Conservation (phyloP, 2,113 vertebrate genomes). For the Malaclemys terrapin region DNA sequence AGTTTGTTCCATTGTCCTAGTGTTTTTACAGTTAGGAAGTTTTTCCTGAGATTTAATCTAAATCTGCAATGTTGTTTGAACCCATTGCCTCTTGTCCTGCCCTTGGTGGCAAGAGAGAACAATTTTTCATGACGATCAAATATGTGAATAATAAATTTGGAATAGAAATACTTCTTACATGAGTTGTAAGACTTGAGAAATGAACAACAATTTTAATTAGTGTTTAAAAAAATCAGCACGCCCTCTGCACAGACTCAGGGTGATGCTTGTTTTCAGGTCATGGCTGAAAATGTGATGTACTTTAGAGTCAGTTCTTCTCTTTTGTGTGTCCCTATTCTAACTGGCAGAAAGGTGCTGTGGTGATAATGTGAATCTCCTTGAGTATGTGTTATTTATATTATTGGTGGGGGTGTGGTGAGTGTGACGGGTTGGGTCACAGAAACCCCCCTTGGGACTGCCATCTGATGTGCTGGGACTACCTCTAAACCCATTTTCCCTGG, state of each 20-base stretch:
- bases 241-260: constrained; percentile 23
- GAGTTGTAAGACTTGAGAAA: constrained; percentile 7
- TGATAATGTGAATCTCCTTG: constrained; percentile 64
- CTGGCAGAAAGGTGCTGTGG: constrained; percentile 42
- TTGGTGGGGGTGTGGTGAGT: not conserved
- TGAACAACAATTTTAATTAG: not conserved
- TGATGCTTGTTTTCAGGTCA: constrained; percentile 39
- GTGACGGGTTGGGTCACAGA: too few relatives aligned
- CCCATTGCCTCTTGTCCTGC: not conserved
- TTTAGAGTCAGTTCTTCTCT: not conserved
- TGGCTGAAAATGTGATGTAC: constrained; percentile 39
- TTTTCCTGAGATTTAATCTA: not conserved
- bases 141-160: not conserved
- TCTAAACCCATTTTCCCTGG: too few relatives aligned
- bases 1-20: not conserved
- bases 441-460: too few relatives aligned
- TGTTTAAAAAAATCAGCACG: constrained; percentile 1
- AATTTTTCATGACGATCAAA: not conserved
- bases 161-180: constrained; percentile 6
- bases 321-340: constrained; percentile 51
- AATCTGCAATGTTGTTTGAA: not conserved
- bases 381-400: constrained; percentile 45
- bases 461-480: too few relatives aligned
- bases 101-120: not conserved
- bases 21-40: not conserved